A percentile compares a stretch with the other conserved stretches of the same genome.
phyloP scores from a whole-genome alignment of 2,113 vertebrate species.

The Amblyornis subalaris region DNA sequence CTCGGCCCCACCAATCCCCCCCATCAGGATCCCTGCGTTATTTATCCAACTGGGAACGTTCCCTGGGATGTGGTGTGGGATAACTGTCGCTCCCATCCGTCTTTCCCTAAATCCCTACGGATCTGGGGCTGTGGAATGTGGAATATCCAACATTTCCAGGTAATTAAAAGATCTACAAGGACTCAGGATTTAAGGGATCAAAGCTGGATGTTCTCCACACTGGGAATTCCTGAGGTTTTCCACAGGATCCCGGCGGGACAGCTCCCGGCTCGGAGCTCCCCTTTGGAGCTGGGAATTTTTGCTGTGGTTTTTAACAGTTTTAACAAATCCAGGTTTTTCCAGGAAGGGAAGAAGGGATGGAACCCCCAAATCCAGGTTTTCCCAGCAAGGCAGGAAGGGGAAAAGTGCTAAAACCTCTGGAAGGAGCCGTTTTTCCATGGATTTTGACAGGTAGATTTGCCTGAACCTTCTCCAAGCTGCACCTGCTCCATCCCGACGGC shows the following conservation, averaged over 20 bases:
- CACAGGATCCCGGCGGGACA: too few relatives aligned
- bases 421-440: background rate
- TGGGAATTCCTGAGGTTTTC: background rate
- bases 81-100: too few relatives aligned
- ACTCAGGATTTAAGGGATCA: constrained; percentile 53
- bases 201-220: background rate
- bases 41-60: constrained; percentile 65
- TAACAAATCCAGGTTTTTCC: background rate
- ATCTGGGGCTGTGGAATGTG: too few relatives aligned
- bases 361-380: background rate
- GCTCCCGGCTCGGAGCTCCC: too few relatives aligned
- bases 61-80: constrained; percentile 53
- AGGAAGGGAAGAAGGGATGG: too few relatives aligned
- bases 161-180: constrained; percentile 77
- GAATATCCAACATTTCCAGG: background rate
- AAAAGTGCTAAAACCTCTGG: background rate
- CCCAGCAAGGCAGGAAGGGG: background rate
- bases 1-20: background rate
- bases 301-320: too few relatives aligned
- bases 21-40: constrained; percentile 43
- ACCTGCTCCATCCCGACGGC: background rate
- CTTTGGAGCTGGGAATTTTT: too few relatives aligned
- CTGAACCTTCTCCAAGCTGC: background rate
- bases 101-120: too few relatives aligned
- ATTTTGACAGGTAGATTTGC: background rate